Evolutionary conservation across 2,888 invertebrate species (phyloP).

Genomic region (Caenorhabditis sp.): DNA sequence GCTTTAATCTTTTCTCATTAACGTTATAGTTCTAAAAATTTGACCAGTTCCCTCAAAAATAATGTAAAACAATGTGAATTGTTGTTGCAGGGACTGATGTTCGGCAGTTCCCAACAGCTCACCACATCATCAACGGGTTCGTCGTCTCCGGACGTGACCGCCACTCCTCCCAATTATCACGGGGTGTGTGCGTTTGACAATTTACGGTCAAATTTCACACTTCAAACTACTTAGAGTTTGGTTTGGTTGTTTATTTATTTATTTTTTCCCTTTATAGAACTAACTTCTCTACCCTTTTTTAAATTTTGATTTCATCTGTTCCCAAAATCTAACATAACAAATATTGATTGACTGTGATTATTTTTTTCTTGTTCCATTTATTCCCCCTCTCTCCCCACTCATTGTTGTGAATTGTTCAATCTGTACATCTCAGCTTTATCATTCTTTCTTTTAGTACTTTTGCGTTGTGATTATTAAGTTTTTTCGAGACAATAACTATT

Average conservation of each 20-base stretch:
- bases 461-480: neutral
- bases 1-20: too few species aligned
- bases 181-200: neutral
- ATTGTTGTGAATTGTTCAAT: neutral
- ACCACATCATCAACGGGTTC: neutral
- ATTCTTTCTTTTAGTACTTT: neutral
- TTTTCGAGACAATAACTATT: neutral
- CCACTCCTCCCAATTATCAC: neutral
- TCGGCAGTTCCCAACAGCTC: neutral
- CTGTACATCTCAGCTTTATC: constrained; percentile 1
- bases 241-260: neutral
- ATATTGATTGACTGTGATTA: neutral
- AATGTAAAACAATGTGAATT: too few species aligned
- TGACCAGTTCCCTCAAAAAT: too few species aligned
- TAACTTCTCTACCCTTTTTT: neutral
- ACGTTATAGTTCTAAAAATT: too few species aligned
- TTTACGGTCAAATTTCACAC: neutral
- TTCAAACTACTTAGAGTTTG: neutral
- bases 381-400: neutral
- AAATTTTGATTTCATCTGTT: neutral
- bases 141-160: neutral
- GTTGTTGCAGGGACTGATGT: neutral
- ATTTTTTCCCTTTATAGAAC: neutral
- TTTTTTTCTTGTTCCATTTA: neutral
- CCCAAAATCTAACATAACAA: too few species aligned